Evolutionary conservation across 1,140 invertebrate species (phyloP).

Genomic region (Eulimnadia texana): DNA sequence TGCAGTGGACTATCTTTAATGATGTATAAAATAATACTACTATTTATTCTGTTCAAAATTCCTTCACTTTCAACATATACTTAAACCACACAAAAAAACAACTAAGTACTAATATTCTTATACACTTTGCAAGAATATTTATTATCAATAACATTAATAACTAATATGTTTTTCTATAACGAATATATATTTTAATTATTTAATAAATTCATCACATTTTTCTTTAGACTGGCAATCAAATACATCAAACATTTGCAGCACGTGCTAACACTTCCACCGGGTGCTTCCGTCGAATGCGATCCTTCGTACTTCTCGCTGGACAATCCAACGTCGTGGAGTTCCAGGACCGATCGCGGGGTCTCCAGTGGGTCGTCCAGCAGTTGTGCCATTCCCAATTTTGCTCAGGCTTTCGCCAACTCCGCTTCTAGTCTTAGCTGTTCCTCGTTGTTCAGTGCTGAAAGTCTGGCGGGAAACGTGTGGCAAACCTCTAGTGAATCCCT

Average conservation of each 20-base stretch:
- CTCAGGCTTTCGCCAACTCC: neutral
- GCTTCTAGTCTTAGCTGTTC: neutral
- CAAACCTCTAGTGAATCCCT: neutral
- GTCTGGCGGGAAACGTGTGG: neutral
- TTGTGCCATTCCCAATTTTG: neutral
- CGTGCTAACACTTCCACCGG: conserved; percentile 31
- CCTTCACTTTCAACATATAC: too few species aligned
- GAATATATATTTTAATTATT: too few species aligned
- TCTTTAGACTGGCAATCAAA: conserved; percentile 55
- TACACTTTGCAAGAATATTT: too few species aligned
- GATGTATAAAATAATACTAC: too few species aligned
- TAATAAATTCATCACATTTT: too few species aligned
- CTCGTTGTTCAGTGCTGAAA: neutral
- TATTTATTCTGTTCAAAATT: too few species aligned
- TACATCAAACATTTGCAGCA: conserved; percentile 62
- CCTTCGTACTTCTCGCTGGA: conserved; percentile 1
- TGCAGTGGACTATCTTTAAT: too few species aligned
- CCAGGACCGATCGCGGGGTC: neutral
- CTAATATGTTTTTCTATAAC: too few species aligned
- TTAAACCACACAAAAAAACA: too few species aligned
- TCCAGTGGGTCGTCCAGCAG: neutral
- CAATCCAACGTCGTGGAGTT: neutral
- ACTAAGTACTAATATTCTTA: too few species aligned
- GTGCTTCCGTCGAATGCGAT: conserved; percentile 4
- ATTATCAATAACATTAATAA: too few species aligned